Evolutionary conservation across 2,113 vertebrate species (phyloP), one percentile per base, ranked within the genome.

Genomic region (Albula goreensis): DNA sequence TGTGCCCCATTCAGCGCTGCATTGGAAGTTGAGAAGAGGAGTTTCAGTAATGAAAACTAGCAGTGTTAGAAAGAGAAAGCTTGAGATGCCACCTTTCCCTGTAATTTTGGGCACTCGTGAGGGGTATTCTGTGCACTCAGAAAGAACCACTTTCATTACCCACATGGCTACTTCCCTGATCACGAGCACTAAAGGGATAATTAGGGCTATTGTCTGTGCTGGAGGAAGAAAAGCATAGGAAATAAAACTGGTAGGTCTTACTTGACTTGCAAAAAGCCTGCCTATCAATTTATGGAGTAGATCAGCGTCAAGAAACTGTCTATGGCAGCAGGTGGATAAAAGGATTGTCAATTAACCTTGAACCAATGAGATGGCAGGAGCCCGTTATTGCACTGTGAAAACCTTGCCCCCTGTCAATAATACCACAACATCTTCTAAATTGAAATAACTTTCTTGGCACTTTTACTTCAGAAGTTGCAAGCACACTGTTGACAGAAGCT

Each of bases 391-490:
- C 70, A 9, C 70, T 22, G 70, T 25, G 70, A 74, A 74, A n/a
- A 74, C 9, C n/a, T 74, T 10, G 70, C 70, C 70, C n/a, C 70
- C 70, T 74, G 70, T 74, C 70, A 74, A 74, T 74, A 74, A 74
- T 25, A 10, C n/a, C 8, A 25, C 63, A 22, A 22, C 70, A 74
- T 74, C 70, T 31, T 25, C 22, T 31, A 74, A 74, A 31, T 31
- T 31, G 70, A 31, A 74, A 74, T 31, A 22, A n/a, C 22, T 74
- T 74, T 70, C 19, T 17, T 9, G 22, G 63, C 19, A 25, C 70
- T 74, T 31, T 74, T 31, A 22, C 70, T 8, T 74, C 8, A 8
- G n/a, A 74, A 74, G 70, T 74, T 74, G 7, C 63, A 22, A 70
- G 63, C 4, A 17, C 70, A 10, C n/a, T 8, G 70, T n/a, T n/a